A percentile compares a stretch with the other conserved stretches of the same genome.
These are phyloP conservation scores for Marasmarcha lunaedactyla DNA, from an alignment of 2,888 invertebrate species.

Conservation along the genomic window DNA sequence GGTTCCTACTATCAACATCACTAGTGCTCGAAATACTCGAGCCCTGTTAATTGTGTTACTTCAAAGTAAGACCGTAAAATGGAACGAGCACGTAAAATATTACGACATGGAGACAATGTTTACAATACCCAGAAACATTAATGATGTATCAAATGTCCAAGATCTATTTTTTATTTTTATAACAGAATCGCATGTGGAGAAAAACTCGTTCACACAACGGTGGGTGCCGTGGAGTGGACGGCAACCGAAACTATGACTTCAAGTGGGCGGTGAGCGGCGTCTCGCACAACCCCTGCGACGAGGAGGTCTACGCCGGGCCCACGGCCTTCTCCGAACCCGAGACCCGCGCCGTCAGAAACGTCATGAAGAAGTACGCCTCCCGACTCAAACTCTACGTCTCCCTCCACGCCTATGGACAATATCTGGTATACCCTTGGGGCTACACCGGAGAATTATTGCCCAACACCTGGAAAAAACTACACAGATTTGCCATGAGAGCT, in stretches of 20 bases:
- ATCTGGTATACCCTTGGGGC: conserved; percentile 75
- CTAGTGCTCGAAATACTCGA: no score
- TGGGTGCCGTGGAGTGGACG: conserved; percentile 73
- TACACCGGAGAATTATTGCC: conserved; percentile 62
- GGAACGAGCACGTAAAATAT: no score
- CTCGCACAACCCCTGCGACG: conserved; percentile 69
- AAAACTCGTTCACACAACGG: conserved; percentile 65
- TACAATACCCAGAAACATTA: no score
- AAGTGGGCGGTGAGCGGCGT: conserved; percentile 77
- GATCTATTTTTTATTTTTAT: no score
- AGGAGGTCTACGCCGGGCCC: conserved; percentile 71
- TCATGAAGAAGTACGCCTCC: conserved; percentile 55
- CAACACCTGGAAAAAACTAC: conserved; percentile 51
- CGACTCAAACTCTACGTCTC: conserved; percentile 75
- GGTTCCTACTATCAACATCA: no score
- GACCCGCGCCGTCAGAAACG: conserved; percentile 61
- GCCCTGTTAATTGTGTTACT: no score
- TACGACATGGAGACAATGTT: no score
- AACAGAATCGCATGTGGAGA: conserved; percentile 74
- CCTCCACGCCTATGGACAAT: conserved; percentile 77
- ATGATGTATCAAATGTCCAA: no score
- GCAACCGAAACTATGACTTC: conserved; percentile 78
- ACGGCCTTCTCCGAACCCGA: conserved; percentile 74
- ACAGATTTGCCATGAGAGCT: conserved; percentile 42
- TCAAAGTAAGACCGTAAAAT: no score